Conservation (phyloP, 2,888 invertebrate species). For the Glaucopsyche alexis region DNA sequence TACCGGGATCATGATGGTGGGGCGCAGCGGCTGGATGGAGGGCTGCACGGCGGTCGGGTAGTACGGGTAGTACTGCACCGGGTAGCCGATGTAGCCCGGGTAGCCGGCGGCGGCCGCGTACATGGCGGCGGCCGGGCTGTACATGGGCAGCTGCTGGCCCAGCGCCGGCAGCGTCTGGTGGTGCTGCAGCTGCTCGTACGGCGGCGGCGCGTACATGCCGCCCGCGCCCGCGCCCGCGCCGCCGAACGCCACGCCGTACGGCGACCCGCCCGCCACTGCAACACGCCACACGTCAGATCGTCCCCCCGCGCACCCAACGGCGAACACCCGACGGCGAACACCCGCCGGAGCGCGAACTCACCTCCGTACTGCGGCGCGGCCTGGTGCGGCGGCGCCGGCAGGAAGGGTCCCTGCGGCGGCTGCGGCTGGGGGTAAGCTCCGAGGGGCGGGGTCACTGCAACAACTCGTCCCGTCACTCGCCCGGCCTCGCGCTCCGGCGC, state of each 20-base stretch:
- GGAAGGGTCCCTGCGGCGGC: constrained; percentile 81
- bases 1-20: constrained; percentile 90
- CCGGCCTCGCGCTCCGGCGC: constrained; percentile 1
- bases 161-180: constrained; percentile 71
- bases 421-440: constrained; percentile 81
- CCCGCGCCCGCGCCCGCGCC: constrained; percentile 77
- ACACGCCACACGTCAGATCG: constrained; percentile 12
- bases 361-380: constrained; percentile 78
- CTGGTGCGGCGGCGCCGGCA: constrained; percentile 83
- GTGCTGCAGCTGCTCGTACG: constrained; percentile 85
- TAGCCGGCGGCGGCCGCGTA: constrained; percentile 84
- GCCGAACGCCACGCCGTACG: constrained; percentile 79
- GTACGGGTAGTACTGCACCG: constrained; percentile 87
- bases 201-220: constrained; percentile 83
- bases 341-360: constrained; percentile 39
- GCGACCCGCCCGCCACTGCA: constrained; percentile 80
- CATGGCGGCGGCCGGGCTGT: constrained; percentile 85
- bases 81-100: constrained; percentile 87
- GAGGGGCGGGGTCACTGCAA: constrained; percentile 77
- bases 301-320: too few relatives aligned
- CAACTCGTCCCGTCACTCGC: constrained; percentile 52
- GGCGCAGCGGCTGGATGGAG: constrained; percentile 82
- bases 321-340: not conserved
- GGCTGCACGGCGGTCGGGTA: constrained; percentile 85
- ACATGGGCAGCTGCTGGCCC: constrained; percentile 80